phyloP scores from a whole-genome alignment of 2,797 vertebrate species.

The Borostomias antarcticus region DNA sequence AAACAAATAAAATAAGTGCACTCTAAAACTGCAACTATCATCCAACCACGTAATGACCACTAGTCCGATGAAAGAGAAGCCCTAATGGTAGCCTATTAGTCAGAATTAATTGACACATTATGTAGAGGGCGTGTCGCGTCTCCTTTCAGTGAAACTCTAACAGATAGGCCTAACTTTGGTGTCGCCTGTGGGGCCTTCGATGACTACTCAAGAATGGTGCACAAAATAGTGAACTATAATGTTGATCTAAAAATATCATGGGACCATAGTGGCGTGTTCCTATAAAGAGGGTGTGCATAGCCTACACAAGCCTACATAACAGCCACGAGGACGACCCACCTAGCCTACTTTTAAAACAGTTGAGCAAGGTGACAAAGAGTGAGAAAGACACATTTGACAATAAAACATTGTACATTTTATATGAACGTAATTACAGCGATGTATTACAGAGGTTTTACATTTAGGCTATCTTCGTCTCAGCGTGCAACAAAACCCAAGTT shows the following conservation, averaged over 20 bases:
- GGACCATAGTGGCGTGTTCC: background rate
- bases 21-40: background rate
- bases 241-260: background rate
- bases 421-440: background rate
- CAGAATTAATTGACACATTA: no score
- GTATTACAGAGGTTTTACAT: background rate
- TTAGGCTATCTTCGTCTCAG: background rate
- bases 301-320: no score
- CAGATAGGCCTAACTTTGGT: no score
- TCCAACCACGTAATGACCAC: background rate
- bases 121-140: no score
- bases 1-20: background rate
- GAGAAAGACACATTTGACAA: background rate
- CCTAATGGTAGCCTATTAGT: no score
- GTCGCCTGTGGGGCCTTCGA: no score
- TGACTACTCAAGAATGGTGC: no score
- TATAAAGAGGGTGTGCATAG: background rate
- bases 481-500: conserved; percentile 17
- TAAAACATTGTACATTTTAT: background rate
- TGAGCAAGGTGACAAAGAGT: background rate
- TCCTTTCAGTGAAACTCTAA: no score
- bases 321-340: background rate
- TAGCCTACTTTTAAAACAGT: background rate
- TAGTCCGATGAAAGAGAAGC: background rate
- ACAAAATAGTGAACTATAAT: no score